phyloP scores from a whole-genome alignment of 2,888 invertebrate genomes.

The Epistrophe eligans region DNA sequence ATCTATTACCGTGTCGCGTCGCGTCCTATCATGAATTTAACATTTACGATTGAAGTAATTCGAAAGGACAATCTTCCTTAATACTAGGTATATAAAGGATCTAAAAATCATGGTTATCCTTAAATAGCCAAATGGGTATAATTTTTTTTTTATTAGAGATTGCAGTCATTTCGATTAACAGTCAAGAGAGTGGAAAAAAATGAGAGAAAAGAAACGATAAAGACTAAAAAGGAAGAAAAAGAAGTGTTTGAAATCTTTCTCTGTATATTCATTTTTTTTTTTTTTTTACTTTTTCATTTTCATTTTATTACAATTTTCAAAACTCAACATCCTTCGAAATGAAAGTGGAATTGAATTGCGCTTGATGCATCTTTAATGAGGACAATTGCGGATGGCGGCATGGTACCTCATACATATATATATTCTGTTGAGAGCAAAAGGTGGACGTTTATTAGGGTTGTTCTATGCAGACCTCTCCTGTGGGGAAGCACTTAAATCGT shows the following conservation, averaged over 20 bases:
- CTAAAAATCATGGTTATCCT: constrained; percentile 37
- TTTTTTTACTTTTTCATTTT: too few species aligned
- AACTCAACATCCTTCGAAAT: constrained; percentile 42
- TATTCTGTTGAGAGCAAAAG: constrained; percentile 1
- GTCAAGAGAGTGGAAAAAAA: constrained; percentile 55
- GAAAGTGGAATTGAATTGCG: constrained; percentile 71
- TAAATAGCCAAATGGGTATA: constrained; percentile 52
- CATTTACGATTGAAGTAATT: constrained; percentile 41
- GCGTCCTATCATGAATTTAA: background rate
- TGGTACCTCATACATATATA: constrained; percentile 10
- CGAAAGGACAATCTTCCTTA: constrained; percentile 38
- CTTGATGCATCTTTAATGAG: constrained; percentile 76
- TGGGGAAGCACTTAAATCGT: constrained; percentile 64
- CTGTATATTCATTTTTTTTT: background rate
- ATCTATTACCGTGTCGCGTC: background rate
- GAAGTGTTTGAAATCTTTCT: constrained; percentile 33
- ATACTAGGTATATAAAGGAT: constrained; percentile 8
- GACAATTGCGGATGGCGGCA: constrained; percentile 41
- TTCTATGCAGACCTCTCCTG: constrained; percentile 18
- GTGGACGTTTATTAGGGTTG: constrained; percentile 68
- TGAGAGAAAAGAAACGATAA: constrained; percentile 12
- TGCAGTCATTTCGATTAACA: constrained; percentile 59
- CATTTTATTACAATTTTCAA: constrained; percentile 16
- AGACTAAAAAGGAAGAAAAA: constrained; percentile 4
- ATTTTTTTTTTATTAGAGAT: constrained; percentile 48